These are phyloP conservation scores for Smutsia gigantea DNA, from an alignment of 2,797 vertebrate species.

Conservation along the genomic window DNA sequence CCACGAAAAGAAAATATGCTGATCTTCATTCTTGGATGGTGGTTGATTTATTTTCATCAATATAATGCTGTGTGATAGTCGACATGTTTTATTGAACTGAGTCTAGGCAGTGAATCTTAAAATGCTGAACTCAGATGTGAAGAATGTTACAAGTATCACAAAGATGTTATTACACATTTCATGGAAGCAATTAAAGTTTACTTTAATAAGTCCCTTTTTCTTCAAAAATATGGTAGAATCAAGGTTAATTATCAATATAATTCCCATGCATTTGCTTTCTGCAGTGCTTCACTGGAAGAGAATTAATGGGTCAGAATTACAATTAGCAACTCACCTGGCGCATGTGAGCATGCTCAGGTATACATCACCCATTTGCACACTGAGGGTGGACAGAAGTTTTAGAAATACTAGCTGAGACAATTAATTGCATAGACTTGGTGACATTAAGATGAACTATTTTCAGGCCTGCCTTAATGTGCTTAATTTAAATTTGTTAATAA, in stretches of 20 bases:
- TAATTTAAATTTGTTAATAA: constrained; percentile 16
- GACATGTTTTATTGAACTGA: constrained; percentile 31
- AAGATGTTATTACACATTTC: not conserved
- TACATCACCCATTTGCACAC: not conserved
- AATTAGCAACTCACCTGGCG: not conserved
- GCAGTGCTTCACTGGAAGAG: not conserved
- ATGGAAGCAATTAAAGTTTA: not conserved
- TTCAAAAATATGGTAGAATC: not conserved
- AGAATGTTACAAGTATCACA: not conserved
- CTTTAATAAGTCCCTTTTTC: not conserved
- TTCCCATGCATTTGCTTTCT: constrained; percentile 2
- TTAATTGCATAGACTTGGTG: not conserved
- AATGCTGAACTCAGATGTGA: not conserved
- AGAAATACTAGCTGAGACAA: constrained; percentile 11
- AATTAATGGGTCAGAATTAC: not conserved
- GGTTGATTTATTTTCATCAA: constrained; percentile 62
- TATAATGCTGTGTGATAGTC: constrained; percentile 33
- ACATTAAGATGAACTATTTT: not conserved
- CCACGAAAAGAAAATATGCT: constrained; percentile 36
- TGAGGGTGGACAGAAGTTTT: not conserved
- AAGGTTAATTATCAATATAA: not conserved
- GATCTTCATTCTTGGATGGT: constrained; percentile 47
- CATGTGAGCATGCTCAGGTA: not conserved
- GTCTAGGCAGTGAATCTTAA: constrained; percentile 4
- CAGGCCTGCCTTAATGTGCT: not conserved